Base-by-base conservation (phyloP, 2,888 invertebrate genomes). In the Drosophila quinaria region DNA sequence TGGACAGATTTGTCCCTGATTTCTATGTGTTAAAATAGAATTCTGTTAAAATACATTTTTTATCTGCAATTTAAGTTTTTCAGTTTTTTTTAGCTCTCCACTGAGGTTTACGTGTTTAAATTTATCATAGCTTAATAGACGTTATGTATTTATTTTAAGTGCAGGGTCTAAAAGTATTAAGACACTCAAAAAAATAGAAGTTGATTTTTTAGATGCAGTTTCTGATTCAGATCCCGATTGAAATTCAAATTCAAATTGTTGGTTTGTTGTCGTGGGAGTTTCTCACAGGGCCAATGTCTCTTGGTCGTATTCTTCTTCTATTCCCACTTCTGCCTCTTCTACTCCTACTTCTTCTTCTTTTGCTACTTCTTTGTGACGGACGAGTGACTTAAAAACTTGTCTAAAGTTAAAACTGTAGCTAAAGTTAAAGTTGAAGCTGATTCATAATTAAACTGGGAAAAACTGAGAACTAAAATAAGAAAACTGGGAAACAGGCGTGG, bases 271-370 rank as follows among this genome's bases (percentile, higher is more conserved):
- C 86, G 86, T 86, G 86, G 86, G 86, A 86, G 87, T 86, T 83
- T 86, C 86, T 69, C 86, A 86, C 73, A 79, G 78, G 81, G 81
- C 74, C 80, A 82, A 81, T 58, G 83, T 77, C 79, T 74, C 79
- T 71, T 74, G 19, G 15, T 41, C 67, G 51, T 37, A 31, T 35
- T 22, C 39, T 37, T 15, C 8, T 4, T 31, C 31, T 31, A 9
- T 33, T 4, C 54, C n/a, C n/a, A n/a, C n/a, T 22, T 22, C 29
- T 6, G 5, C 10, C 11, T 33, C 33, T 31, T 4, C 54, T 17
- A n/a, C 49, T 39, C 5, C 39, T 41, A 9, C 59, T 33, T 19
- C 44, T 39, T 33, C 33, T 33, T 6, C 54, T 17, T n/a, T 10
- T 31, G 6, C 31, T 37, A 11, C 60, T 29, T 37, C 46, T 47